phyloP scores from a whole-genome alignment of 2,888 invertebrate genomes.

The Odontomyia ornata region DNA sequence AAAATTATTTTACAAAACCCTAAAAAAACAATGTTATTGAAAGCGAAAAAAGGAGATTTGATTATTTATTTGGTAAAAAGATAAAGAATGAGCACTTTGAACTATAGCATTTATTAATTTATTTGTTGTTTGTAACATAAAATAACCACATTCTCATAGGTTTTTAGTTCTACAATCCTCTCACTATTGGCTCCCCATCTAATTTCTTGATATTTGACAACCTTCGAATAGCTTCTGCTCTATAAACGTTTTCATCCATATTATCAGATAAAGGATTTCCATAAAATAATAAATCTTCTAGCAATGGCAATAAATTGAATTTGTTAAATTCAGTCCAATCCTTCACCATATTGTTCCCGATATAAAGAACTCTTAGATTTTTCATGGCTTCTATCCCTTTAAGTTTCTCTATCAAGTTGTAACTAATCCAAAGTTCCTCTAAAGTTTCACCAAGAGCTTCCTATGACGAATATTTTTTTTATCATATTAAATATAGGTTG shows the following conservation, averaged over 20 bases:
- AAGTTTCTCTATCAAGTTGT: conserved; percentile 90
- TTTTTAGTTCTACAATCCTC: conserved; percentile 57
- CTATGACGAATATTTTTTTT: conserved; percentile 59
- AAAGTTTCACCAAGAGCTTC: conserved; percentile 87
- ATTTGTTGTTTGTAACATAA: too few species aligned
- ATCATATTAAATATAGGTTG: neutral
- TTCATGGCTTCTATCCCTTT: conserved; percentile 86
- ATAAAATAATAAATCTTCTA: conserved; percentile 83
- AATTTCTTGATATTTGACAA: conserved; percentile 81
- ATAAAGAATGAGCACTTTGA: too few species aligned
- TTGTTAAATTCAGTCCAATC: conserved; percentile 91
- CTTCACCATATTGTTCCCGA: conserved; percentile 85
- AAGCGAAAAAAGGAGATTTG: too few species aligned
- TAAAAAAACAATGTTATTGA: too few species aligned
- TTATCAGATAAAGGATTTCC: conserved; percentile 83
- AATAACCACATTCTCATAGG: too few species aligned
- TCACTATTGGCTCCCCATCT: conserved; percentile 80
- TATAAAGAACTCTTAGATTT: conserved; percentile 82
- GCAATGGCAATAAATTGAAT: conserved; percentile 74
- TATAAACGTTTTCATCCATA: conserved; percentile 76
- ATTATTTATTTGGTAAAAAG: too few species aligned
- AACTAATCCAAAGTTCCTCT: conserved; percentile 94
- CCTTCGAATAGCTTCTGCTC: conserved; percentile 74
- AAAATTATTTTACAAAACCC: too few species aligned
- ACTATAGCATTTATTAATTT: too few species aligned